Evolutionary conservation across 2,888 invertebrate genomes (phyloP).

Genomic region (Pterostichus madidus): DNA sequence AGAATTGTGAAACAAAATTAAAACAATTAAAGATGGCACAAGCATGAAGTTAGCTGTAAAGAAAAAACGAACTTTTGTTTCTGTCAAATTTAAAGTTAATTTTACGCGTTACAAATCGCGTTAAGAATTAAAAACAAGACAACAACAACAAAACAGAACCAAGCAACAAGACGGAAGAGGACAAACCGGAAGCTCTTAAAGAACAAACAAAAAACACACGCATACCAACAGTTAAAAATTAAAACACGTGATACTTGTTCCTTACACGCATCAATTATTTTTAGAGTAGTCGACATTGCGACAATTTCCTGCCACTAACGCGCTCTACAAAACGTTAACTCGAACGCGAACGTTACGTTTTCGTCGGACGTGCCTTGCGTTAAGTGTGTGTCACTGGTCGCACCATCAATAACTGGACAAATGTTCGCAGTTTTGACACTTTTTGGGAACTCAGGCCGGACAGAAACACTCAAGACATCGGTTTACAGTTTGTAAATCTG

Average conservation of each 20-base stretch:
- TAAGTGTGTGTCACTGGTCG: conserved; percentile 28
- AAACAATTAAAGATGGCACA: conserved; percentile 38
- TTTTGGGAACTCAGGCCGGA: conserved; percentile 54
- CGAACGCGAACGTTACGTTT: conserved; percentile 26
- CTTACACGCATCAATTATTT: conserved; percentile 66
- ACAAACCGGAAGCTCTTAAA: conserved; percentile 58
- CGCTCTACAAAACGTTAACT: conserved; percentile 43
- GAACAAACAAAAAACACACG: conserved; percentile 60
- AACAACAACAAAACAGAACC: conserved; percentile 15
- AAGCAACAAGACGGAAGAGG: conserved; percentile 52
- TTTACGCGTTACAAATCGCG: conserved; percentile 47
- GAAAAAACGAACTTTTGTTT: conserved; percentile 28
- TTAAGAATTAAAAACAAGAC: conserved; percentile 29
- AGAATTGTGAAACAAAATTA: conserved; percentile 14
- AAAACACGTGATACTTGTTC: conserved; percentile 62
- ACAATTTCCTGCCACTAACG: conserved; percentile 65
- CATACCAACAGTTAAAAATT: conserved; percentile 63
- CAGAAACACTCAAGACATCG: conserved; percentile 56
- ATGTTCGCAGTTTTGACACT: conserved; percentile 61
- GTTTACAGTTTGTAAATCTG: conserved; percentile 67
- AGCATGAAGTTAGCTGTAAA: conserved; percentile 3
- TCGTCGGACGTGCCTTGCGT: background rate
- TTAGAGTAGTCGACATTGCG: conserved; percentile 62
- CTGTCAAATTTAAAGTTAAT: conserved; percentile 46
- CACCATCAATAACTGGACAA: conserved; percentile 64